Percentiles rank a stretch among this genome's conserved stretches.
Evolutionary conservation across 2,888 invertebrate genomes (phyloP).

Genomic region (Cheilosia soror): DNA sequence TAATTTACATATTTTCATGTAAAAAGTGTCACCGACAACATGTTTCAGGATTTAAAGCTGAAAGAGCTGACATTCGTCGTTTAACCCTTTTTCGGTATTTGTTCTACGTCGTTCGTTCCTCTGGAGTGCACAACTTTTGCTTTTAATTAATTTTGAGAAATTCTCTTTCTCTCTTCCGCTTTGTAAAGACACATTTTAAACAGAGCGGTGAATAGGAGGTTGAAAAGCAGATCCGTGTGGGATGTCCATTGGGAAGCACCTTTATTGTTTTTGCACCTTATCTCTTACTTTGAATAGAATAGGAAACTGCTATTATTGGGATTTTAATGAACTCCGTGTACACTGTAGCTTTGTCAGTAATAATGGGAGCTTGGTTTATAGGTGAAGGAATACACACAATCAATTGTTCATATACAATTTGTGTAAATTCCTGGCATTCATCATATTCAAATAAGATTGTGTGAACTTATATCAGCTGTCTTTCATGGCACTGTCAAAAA

Average conservation of each 20-base stretch:
- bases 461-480: no score
- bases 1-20: constrained; percentile 70
- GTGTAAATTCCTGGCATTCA: no score
- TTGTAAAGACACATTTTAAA: background rate
- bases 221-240: constrained; percentile 9
- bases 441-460: no score
- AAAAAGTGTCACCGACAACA: constrained; percentile 72
- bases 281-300: background rate
- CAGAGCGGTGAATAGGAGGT: constrained; percentile 4
- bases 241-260: background rate
- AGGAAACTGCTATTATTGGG: constrained; percentile 7
- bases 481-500: no score
- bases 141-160: constrained; percentile 68
- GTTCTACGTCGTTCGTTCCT: constrained; percentile 6
- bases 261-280: background rate
- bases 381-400: no score
- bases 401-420: no score
- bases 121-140: constrained; percentile 31
- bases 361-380: no score
- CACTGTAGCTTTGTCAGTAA: background rate
- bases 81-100: constrained; percentile 49
- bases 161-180: background rate
- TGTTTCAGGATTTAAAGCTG: constrained; percentile 62
- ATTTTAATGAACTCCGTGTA: background rate
- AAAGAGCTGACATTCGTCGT: constrained; percentile 42